Base-by-base conservation (phyloP, 2,888 invertebrate genomes). In the Patella depressa region DNA sequence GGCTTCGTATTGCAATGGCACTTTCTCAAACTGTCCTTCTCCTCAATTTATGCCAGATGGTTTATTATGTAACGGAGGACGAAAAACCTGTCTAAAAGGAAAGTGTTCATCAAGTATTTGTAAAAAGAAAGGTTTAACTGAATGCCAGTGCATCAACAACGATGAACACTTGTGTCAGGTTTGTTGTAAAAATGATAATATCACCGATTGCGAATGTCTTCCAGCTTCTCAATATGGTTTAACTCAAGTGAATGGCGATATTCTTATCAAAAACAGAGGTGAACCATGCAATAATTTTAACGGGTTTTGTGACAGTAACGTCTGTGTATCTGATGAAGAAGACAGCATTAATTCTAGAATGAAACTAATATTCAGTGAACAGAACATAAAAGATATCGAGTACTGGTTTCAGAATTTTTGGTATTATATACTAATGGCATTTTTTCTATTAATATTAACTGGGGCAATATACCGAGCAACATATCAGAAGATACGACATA, bases 71-170 rank as follows among this genome's bases (percentile, higher is more conserved):
- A 76, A 81, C 19, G 77, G 74, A 19, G 85, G 81, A 11, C 77
- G 78, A 12, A 84, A 82, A 74, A 81, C 83, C 11, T 88, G 87
- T 72, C 19, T 71, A 11, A 73, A 34, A 9, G 88, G 87, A 17
- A 19, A 53, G 14, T 88, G 88, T 77, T 57, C 73, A 53, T 79
- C 79, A 11, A 84, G 80, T 65, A 78, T 85, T 2, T 88, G 88
- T 77, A 71, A 78, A 1, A 77, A 76, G 24, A 72, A 79, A n/a
- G 78, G 80, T n/a, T 55, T 82, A 14, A 34, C n/a, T 0, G 74
- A 80, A 3, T 88, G 88, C 78, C 69, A 79, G 14, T 87, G 87
- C 78, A 17, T 53, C 24, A 59, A 15, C 3, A 29, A 59, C 0
- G 73, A 59, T 2, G 24, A 54, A 11, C 45, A 80, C 71, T 74